These are phyloP conservation scores for Parasteatoda tepidariorum DNA, from an alignment of 1,140 invertebrate species.

Conservation along the genomic window DNA sequence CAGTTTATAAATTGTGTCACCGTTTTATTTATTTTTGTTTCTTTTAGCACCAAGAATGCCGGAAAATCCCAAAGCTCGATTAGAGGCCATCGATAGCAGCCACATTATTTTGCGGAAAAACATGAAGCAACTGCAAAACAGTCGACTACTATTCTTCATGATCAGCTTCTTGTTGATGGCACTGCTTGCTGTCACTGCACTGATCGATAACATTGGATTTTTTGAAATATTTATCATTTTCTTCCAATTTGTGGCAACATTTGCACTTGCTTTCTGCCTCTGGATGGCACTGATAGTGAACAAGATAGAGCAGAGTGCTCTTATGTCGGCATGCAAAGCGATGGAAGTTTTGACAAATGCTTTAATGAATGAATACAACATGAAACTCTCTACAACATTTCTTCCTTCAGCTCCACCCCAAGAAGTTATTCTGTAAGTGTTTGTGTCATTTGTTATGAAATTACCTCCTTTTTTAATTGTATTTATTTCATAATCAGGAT, in stretches of 20 bases:
- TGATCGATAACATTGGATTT: slow-evolving; percentile 59
- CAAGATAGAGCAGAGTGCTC: slow-evolving; percentile 68
- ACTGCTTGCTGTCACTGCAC: slow-evolving; percentile 47
- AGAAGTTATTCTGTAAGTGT: slow-evolving; percentile 23
- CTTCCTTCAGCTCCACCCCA: neutral
- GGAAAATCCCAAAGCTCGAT: slow-evolving; percentile 63
- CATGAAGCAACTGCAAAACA: slow-evolving; percentile 59
- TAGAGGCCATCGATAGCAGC: slow-evolving; percentile 63
- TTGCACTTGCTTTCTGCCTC: slow-evolving; percentile 67
- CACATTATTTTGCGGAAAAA: slow-evolving; percentile 62
- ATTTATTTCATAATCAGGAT: too few relatives aligned
- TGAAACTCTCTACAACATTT: slow-evolving; percentile 7
- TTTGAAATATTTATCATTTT: slow-evolving; percentile 61
- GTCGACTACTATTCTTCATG: slow-evolving; percentile 61
- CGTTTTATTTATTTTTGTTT: too few relatives aligned
- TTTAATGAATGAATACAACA: slow-evolving; percentile 50
- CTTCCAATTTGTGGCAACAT: slow-evolving; percentile 65
- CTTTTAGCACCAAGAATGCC: slow-evolving; percentile 4
- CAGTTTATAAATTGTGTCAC: too few relatives aligned
- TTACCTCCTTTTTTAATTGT: too few relatives aligned
- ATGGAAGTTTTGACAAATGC: slow-evolving; percentile 62
- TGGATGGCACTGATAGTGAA: slow-evolving; percentile 68
- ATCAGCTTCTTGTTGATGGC: slow-evolving; percentile 61
- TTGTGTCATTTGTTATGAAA: too few relatives aligned
- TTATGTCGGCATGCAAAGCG: slow-evolving; percentile 67